These are phyloP conservation scores for Carettochelys insculpta DNA, from an alignment of 2,113 vertebrate genomes.

Conservation along the genomic window DNA sequence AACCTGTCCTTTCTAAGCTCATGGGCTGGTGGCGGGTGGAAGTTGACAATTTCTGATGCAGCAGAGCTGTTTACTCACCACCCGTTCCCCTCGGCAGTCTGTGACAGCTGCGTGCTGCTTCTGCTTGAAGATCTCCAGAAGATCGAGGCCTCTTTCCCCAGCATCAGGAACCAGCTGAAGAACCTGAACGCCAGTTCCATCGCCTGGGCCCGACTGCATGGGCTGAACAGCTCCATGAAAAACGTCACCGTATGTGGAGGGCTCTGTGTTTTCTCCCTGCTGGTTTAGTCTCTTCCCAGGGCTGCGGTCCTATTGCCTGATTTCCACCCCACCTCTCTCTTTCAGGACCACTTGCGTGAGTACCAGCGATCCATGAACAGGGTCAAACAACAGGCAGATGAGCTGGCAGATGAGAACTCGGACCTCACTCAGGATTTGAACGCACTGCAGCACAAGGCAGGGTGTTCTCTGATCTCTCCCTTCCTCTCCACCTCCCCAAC, in stretches of 20 bases:
- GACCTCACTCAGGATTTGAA: constrained; percentile 78
- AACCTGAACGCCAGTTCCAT: constrained; percentile 85
- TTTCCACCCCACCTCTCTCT: fast-evolving
- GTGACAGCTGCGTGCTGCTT: constrained; percentile 91
- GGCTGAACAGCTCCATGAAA: constrained; percentile 79
- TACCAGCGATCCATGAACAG: constrained; percentile 73
- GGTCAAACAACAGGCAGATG: constrained; percentile 67
- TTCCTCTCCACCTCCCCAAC: no score
- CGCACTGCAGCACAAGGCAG: constrained; percentile 81
- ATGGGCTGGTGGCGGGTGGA: not conserved
- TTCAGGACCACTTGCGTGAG: constrained; percentile 77
- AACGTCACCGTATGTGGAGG: constrained; percentile 75
- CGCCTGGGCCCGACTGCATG: constrained; percentile 83
- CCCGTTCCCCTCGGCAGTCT: constrained; percentile 71
- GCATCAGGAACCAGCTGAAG: constrained; percentile 75
- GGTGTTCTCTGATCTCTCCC: not conserved
- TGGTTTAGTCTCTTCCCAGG: fast-evolving
- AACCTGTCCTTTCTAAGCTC: fast-evolving
- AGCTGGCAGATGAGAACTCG: constrained; percentile 79
- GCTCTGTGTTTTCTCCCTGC: fast-evolving
- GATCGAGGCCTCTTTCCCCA: constrained; percentile 69
- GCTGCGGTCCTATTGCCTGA: not conserved
- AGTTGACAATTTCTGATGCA: fast-evolving
- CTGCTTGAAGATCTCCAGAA: constrained; percentile 88
- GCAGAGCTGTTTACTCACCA: not conserved